Base-by-base conservation (phyloP, 2,797 vertebrate genomes). In the Gallinago nigripennis region DNA sequence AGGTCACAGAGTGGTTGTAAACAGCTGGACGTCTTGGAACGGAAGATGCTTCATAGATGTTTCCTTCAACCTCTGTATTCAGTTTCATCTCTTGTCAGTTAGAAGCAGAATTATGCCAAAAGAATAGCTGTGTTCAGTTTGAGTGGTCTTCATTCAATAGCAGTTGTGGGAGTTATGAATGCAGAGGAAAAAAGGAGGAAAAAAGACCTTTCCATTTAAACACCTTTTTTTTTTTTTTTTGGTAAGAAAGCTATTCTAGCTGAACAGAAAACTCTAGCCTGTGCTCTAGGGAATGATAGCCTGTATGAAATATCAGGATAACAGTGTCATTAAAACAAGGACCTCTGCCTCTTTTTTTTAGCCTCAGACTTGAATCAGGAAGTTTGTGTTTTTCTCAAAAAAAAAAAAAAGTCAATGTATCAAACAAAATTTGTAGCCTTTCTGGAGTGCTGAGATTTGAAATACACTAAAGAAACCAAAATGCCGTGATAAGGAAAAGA, bases 231-330 rank as follows among this genome's bases (percentile, higher is more conserved):
- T 84, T 91, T 69, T 92, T 58, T 35, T 58, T 60, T 60, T 17
- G 76, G 15, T 56, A 63, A 23, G n/a, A 11, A 6, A 50, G 9
- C 8, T 79, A 3, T 12, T 85, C 83, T 88, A 92, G 93, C 63
- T 88, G 80, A 69, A 80, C 86, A 95, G 68, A 93, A 94, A 90
- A 93, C 71, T 41, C 20, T 76, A 93, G 16, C 41, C 73, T 69
- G 77, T 84, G 70, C 58, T 93, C 46, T 83, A 93, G 93, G 90
- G 95, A 90, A 43, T 87, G 87, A 90, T 93, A 96, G 93, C 81
- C 88, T 94, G 27, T 95, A 64, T 95, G 86, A 95, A 93, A 77
- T 92, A 92, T 94, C 83, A 96, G 91, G 94, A 89, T 93, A 97
- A 94, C 71, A 94, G 68, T 54, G n/a, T 79, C 85, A 96, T 97